These are phyloP conservation scores for Ophioninae sp. DNA, from an alignment of 2,888 invertebrate genomes.

Conservation along the genomic window DNA sequence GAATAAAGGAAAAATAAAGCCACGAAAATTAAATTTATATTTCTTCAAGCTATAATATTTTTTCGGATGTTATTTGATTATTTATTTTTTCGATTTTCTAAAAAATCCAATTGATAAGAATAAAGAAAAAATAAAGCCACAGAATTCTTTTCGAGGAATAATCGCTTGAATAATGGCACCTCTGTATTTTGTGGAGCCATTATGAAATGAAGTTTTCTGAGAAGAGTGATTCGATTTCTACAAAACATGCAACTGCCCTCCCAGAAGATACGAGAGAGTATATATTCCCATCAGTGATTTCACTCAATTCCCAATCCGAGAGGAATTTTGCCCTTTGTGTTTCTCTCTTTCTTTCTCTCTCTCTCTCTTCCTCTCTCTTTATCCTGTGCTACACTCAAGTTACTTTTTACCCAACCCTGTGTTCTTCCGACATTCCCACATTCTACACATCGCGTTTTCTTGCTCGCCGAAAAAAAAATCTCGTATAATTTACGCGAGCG, in stretches of 20 bases:
- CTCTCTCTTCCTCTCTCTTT: background rate
- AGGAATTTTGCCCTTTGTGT: background rate
- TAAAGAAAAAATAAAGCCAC: background rate
- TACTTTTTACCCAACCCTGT: background rate
- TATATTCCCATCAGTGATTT: conserved; percentile 2
- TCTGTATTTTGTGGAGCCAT: background rate
- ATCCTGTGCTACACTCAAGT: background rate
- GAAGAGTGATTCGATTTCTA: background rate
- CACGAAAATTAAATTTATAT: too few relatives aligned
- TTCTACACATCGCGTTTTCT: conserved; percentile 47
- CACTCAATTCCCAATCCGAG: conserved; percentile 1
- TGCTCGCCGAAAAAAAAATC: conserved; percentile 44
- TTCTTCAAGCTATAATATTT: too few relatives aligned
- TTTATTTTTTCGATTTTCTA: background rate
- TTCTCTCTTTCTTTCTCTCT: background rate
- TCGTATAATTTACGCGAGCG: conserved; percentile 54
- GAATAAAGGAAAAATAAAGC: background rate
- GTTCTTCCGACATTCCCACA: conserved; percentile 20
- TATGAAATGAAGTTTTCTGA: background rate
- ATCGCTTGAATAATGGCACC: background rate
- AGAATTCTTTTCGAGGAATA: background rate
- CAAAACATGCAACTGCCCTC: conserved; percentile 1
- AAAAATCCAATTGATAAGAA: background rate
- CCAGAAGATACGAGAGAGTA: background rate
- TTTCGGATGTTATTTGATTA: background rate